Conservation (phyloP, 53 echinoderm and acorn worm genomes). For the Zoroaster sp. region DNA sequence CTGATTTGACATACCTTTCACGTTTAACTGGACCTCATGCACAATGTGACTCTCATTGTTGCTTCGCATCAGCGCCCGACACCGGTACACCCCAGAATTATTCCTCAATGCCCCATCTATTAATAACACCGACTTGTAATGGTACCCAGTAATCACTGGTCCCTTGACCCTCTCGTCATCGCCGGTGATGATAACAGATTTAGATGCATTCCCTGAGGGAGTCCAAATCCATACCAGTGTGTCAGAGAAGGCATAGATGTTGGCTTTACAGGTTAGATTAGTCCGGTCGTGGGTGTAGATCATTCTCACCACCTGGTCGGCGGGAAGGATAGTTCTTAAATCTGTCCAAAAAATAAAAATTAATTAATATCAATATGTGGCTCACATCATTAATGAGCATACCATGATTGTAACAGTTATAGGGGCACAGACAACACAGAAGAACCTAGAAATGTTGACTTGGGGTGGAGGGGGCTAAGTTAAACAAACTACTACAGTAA, state of each 20-base stretch:
- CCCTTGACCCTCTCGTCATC: background rate
- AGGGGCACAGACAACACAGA: too few species aligned
- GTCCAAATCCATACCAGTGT: background rate
- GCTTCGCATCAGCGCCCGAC: background rate
- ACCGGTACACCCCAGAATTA: conserved; percentile 28
- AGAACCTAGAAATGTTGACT: too few species aligned
- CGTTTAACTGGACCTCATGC: background rate
- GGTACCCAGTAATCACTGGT: background rate
- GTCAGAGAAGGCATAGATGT: conserved; percentile 37
- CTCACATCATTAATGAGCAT: too few species aligned
- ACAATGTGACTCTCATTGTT: background rate
- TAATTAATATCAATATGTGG: background rate
- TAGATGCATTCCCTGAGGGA: background rate
- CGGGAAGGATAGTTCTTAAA: background rate
- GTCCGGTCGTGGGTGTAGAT: background rate
- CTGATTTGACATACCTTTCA: background rate
- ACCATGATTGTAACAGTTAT: too few species aligned
- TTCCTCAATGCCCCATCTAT: background rate
- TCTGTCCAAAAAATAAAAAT: background rate
- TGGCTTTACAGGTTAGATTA: conserved; percentile 8
- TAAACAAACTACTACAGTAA: too few species aligned
- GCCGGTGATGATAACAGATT: background rate
- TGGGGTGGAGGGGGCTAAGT: too few species aligned
- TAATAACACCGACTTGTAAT: conserved; percentile 6
- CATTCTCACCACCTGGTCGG: background rate